phyloP scores from a whole-genome alignment of 2,797 vertebrate genomes.

The Dallia pectoralis region DNA sequence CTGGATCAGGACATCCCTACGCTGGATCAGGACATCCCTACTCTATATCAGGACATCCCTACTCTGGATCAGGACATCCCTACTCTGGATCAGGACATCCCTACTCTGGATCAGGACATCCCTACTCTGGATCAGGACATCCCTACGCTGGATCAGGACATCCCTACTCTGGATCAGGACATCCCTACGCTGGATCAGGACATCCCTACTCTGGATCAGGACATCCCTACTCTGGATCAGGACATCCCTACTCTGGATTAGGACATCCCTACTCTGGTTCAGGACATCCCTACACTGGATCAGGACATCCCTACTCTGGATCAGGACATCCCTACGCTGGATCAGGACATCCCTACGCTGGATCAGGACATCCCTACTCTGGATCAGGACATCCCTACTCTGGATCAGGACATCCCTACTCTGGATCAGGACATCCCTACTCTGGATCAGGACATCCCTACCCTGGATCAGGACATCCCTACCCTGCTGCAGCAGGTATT shows the following conservation, averaged over 20 bases:
- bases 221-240: conserved; percentile 33
- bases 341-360: conserved; percentile 45
- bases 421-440: too few species aligned
- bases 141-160: conserved; percentile 50
- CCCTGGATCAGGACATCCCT: too few species aligned
- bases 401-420: conserved; percentile 46
- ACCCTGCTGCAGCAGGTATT: conserved; percentile 36
- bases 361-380: too few species aligned
- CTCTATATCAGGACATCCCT: too few species aligned
- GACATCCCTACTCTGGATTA: conserved; percentile 46
- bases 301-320: too few species aligned
- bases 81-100: conserved; percentile 45
- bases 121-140: conserved; percentile 53
- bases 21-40: conserved; percentile 43
- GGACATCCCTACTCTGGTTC: conserved; percentile 54
- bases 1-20: conserved; percentile 52
- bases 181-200: conserved; percentile 53
- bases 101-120: too few species aligned
- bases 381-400: conserved; percentile 52
- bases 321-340: conserved; percentile 53
- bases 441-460: conserved; percentile 54
- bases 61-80: conserved; percentile 54
- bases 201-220: conserved; percentile 52
- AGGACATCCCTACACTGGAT: conserved; percentile 39
- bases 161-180: conserved; percentile 28